Base-by-base conservation (phyloP, 1,140 invertebrate species). In the Ceratina japonica region DNA sequence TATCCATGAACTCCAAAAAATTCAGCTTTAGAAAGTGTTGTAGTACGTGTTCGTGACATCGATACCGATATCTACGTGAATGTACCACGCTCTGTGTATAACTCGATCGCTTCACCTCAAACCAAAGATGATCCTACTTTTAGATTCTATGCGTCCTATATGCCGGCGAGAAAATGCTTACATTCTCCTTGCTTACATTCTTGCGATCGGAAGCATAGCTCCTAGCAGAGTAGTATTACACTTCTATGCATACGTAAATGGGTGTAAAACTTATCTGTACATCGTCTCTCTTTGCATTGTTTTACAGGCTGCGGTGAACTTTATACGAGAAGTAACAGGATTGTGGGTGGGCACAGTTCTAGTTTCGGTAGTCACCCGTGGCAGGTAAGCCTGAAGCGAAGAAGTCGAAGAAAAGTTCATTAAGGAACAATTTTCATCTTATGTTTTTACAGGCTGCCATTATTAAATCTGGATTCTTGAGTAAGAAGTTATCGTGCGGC, bases 311-410 rank as follows among this genome's bases (percentile, higher is more conserved):
- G 97, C 88, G 97, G 97, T 1, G 96, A 97, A 90, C 93, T 97
- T 27, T 97, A 96, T 86, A 96, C 96, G 0, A 93, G 97, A 65
- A 97, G 96, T 56, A 97, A 98, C 88, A 94, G 97, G 83, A 98
- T 98, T 79, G 97, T 98, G 1, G 97, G 97, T n/a, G 97, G 97
- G 0, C 96, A 97, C 85, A 96, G 96, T 59, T 96, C 97, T 0
- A 96, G 95, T 75, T 98, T 98, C 88, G 97, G 97, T 7, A 96
- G 96, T 56, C 97, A 98, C 93, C 97, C 97, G n/a, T 98, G 97
- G 97, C 97, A 98, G 93, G 94, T 94, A 87, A 90, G 86, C n/a
- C 31, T 18, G 3, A 7, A 31, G 15, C n/a, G 12, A 54, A 15
- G 13, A 54, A 16, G 16, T 18, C 20, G 18, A 44, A 10, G 37